Conservation (phyloP, 2,113 vertebrate genomes). For the Megalops atlanticus region DNA sequence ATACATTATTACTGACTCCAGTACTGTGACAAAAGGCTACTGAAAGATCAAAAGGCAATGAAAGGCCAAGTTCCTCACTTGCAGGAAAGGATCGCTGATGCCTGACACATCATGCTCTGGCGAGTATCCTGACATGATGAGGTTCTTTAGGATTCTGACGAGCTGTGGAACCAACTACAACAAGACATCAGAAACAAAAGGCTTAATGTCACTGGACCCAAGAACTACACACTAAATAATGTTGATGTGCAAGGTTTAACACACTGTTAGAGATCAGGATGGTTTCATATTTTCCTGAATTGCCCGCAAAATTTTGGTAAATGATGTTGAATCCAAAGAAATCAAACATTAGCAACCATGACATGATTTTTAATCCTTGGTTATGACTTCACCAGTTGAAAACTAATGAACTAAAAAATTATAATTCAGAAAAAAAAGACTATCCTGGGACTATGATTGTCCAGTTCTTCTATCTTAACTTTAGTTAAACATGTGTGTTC, state of each 20-base stretch:
- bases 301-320: too few relatives aligned
- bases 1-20: background rate
- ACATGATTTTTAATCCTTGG: too few relatives aligned
- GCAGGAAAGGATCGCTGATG: constrained; percentile 98
- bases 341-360: too few relatives aligned
- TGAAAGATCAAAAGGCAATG: background rate
- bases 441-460: too few relatives aligned
- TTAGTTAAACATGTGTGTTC: too few relatives aligned
- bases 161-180: constrained; percentile 95
- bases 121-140: constrained; percentile 99
- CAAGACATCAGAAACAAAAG: constrained; percentile 54
- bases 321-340: too few relatives aligned
- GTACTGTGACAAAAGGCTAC: too few relatives aligned
- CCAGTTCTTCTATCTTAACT: too few relatives aligned
- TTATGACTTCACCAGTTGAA: too few relatives aligned
- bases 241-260: too few relatives aligned
- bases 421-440: too few relatives aligned
- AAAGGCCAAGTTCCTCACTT: constrained; percentile 72
- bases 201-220: background rate
- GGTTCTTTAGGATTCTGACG: constrained; percentile 98
- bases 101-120: constrained; percentile 98
- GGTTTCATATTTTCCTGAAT: background rate
- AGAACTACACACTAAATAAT: background rate
- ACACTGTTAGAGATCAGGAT: background rate
- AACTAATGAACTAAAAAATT: too few relatives aligned